These are phyloP conservation scores for Siniperca knerii DNA, from an alignment of 2,113 vertebrate genomes.

Conservation along the genomic window DNA sequence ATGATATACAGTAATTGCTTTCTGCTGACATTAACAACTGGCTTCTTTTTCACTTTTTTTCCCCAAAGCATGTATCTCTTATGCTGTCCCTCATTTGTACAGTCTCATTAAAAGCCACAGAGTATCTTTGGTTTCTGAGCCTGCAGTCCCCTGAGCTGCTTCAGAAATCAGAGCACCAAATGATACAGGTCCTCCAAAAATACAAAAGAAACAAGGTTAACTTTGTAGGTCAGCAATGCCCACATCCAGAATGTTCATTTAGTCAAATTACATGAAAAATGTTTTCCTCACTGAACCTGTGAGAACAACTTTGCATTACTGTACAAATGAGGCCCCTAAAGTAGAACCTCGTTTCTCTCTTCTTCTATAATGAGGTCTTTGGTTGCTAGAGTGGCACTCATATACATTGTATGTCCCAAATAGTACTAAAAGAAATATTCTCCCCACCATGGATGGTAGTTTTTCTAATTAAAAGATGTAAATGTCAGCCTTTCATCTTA, in stretches of 20 bases:
- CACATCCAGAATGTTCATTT: slow-evolving; percentile 22
- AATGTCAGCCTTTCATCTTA: neutral
- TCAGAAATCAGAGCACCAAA: slow-evolving; percentile 48
- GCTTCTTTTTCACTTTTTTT: neutral
- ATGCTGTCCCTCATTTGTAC: slow-evolving; percentile 33
- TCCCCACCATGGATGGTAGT: neutral
- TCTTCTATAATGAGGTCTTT: slow-evolving; percentile 13
- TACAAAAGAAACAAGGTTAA: slow-evolving; percentile 64
- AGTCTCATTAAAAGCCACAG: slow-evolving; percentile 42
- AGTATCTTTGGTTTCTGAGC: slow-evolving; percentile 25
- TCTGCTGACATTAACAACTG: slow-evolving; percentile 15
- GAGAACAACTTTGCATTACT: neutral
- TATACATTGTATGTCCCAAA: neutral
- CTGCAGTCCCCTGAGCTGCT: slow-evolving; percentile 35
- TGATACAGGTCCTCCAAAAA: slow-evolving; percentile 38
- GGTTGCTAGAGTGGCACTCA: neutral
- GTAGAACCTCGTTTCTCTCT: neutral
- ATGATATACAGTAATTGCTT: neutral
- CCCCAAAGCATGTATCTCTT: neutral
- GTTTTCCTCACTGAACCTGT: neutral
- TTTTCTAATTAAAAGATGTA: neutral
- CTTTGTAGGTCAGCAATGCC: slow-evolving; percentile 46
- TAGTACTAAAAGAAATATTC: neutral
- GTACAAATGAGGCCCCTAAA: slow-evolving; percentile 30
- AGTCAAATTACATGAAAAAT: slow-evolving; percentile 24